Base-by-base conservation (phyloP, 2,888 invertebrate species). In the Cephus pygmeus region DNA sequence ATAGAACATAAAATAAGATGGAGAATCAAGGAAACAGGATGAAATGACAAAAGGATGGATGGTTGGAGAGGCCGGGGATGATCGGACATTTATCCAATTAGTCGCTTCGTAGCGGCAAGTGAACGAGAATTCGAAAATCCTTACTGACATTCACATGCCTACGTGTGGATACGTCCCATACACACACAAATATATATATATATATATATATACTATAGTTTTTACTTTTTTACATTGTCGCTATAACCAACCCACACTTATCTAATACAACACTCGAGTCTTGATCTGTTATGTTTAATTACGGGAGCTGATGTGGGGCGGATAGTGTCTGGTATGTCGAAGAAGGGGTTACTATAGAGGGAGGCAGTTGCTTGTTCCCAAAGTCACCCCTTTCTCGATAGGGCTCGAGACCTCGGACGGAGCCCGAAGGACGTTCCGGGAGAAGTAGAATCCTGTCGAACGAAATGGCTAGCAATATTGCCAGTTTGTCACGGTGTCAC, bases 221-320 rank as follows among this genome's bases (percentile, higher is more conserved):
- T 31, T 31, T 40, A 15, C 40, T 15, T 4, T 40, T 40, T 15
- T 15, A 40, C 4, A 15, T 40, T 40, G 4, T 40, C 15, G 40
- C 40, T 15, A 76, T 15, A 76, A 79, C 40, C 69, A 12, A 69
- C 76, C 40, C 15, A 15, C 4, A 75, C 69, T 71, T 33, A 31
- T 35, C 36, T 75, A 68, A 34, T 30, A n/a, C 23, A 31, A 71
- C 74, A 12, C 69, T 40, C 83, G 85, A 85, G 88, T 89, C 90
- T 89, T 91, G 91, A 91, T 90, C 90, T 90, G 90, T 91, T 91
- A 90, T 91, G 89, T 91, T 91, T 91, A 91, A 91, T 91, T 91
- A 90, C 89, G 85, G 82, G 83, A 86, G 87, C 87, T 86, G 89
- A 90, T 90, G 90, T 89, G 90, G 91, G 15, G 90, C 90, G 90